Base-by-base conservation (phyloP, 2,113 vertebrate genomes). In the Amphiprion ocellaris region DNA sequence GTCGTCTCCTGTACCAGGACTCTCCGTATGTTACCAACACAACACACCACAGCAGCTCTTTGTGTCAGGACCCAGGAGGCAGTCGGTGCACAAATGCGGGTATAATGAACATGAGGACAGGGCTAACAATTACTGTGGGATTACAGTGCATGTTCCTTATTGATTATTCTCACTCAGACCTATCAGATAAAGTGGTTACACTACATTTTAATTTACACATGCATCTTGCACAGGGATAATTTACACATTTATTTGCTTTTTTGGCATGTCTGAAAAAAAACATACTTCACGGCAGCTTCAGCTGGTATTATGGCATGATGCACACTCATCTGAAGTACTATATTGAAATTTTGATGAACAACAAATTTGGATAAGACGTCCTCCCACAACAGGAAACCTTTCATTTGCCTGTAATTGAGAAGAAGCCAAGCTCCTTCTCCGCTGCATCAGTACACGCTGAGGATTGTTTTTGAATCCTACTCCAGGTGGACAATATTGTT, bases 1-100 rank as follows among this genome's bases (percentile, higher is more conserved):
- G 94, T 94, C 47, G 39, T 88, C 81, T 89, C 93, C 92, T 94
- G 93, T 90, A 84, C 86, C 68, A 52, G 77, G 85, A 95, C 93
- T 91, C 90, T 94, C 85, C 91, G 69, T 91, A 86, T 65, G 81
- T 87, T 86, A 93, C 92, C 93, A 94, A 89, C 61, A 63, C 84
- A 73, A 69, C 54, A 64, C 73, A 84, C 74, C 69, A 68, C 82
- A 74, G 76, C 54, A 68, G 60, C 70, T 85, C 52, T 66, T 77
- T 59, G 74, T 78, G 77, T 84, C 76, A 67, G 71, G 44, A 80
- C 83, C 77, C 65, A 82, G 63, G 79, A 85, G 84, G 77, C 73
- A 77, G 76, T 84, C 37, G 28, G 62, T 83, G 77, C 58, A 56
- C 67, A 76, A 82, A 75, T 17, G 53, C 59, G 58, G 55, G 23